Conservation (phyloP, 2,797 vertebrate genomes). For the Serranus cabrilla region DNA sequence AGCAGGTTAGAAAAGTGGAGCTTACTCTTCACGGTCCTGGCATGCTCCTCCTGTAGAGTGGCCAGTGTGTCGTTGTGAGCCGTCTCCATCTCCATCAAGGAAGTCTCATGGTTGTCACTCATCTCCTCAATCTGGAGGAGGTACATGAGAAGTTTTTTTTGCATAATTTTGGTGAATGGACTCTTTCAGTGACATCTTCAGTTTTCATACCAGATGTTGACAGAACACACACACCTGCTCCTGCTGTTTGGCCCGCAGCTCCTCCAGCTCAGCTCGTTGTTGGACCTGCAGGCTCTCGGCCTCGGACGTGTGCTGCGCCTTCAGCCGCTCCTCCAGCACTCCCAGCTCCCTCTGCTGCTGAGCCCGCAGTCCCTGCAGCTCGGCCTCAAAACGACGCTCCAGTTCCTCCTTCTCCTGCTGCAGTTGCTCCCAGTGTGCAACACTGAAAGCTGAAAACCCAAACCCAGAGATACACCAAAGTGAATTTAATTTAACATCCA, state of each 20-base stretch:
- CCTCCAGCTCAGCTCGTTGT: slow-evolving; percentile 85
- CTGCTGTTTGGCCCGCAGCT: slow-evolving; percentile 85
- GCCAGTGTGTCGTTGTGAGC: slow-evolving; percentile 86
- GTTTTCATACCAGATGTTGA: not conserved
- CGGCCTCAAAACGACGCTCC: slow-evolving; percentile 89
- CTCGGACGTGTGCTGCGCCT: slow-evolving; percentile 81
- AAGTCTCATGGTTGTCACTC: slow-evolving; percentile 87
- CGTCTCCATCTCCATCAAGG: slow-evolving; percentile 89
- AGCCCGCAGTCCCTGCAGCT: slow-evolving; percentile 86
- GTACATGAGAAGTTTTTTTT: not conserved
- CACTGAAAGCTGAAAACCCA: slow-evolving; percentile 87
- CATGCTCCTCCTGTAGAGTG: slow-evolving; percentile 91
- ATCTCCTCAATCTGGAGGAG: slow-evolving; percentile 90
- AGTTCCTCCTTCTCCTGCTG: slow-evolving; percentile 93
- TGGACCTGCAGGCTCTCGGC: slow-evolving; percentile 82
- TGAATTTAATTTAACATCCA: too few relatives aligned
- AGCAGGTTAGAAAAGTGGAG: not conserved
- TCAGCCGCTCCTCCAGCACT: slow-evolving; percentile 88
- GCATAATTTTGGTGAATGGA: not conserved
- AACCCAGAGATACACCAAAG: not conserved
- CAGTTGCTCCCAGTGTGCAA: slow-evolving; percentile 90
- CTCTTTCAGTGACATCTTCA: not conserved
- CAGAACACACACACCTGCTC: slow-evolving; percentile 85
- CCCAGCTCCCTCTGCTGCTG: slow-evolving; percentile 90
- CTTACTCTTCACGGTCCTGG: slow-evolving; percentile 92